These are phyloP conservation scores for Loxodonta africana DNA, from an alignment of 2,113 vertebrate species.

Conservation along the genomic window DNA sequence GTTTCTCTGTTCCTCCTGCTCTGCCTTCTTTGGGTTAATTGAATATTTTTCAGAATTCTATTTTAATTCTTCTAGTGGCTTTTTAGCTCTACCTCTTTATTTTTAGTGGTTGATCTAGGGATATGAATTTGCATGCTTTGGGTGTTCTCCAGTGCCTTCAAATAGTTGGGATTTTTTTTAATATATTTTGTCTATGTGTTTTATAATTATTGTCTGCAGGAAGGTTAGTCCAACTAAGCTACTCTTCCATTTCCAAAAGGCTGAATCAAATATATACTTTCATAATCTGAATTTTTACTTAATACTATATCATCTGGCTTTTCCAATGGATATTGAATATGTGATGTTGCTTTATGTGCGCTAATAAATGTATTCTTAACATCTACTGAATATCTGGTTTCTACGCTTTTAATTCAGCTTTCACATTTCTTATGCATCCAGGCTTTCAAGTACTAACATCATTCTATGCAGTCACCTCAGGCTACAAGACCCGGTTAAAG, in stretches of 20 bases:
- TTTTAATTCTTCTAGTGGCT: not conserved
- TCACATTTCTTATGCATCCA: not conserved
- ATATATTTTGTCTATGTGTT: not conserved
- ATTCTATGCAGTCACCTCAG: not conserved
- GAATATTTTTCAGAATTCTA: not conserved
- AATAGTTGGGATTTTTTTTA: not conserved
- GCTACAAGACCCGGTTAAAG: not conserved
- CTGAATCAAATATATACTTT: slow-evolving; percentile 3
- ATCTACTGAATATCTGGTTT: not conserved
- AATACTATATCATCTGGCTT: not conserved
- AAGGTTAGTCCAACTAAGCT: not conserved
- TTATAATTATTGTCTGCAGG: not conserved
- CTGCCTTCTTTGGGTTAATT: not conserved
- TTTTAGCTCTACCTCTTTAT: not conserved
- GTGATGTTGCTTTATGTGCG: not conserved
- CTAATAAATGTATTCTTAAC: not conserved
- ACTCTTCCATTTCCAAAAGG: slow-evolving; percentile 6
- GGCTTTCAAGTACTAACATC: not conserved
- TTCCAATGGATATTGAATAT: not conserved
- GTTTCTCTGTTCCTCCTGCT: not conserved
- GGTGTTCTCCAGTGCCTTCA: slow-evolving; percentile 9
- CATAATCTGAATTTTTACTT: not conserved
- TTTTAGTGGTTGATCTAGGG: not conserved
- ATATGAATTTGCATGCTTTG: not conserved
- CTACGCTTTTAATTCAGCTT: slow-evolving; percentile 8